Evolutionary conservation across 2,888 invertebrate species (phyloP), one percentile per base, ranked within the genome.

Genomic region (Boloria selene): DNA sequence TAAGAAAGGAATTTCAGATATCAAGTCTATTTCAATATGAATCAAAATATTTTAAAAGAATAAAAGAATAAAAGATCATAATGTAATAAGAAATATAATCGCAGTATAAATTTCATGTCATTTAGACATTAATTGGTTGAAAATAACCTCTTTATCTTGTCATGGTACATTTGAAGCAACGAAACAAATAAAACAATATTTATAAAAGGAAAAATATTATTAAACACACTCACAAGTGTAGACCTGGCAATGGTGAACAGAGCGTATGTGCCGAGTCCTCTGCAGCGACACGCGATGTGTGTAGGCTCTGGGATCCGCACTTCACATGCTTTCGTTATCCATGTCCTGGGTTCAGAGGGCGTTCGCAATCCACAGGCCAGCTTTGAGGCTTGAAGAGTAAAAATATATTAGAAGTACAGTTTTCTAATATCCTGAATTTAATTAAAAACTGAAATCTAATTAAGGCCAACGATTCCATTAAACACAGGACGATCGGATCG

Each of bases 321-420:
- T 51, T 90, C 87, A 62, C 90, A 90, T 10, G 85, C 86, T 78
- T 78, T 88, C 73, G 81, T 92, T 79, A 75, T 87, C 90, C 81
- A 93, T 54, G 81, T 92, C 77, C 80, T 82, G 69, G 88, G 95
- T 80, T 84, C 93, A 75, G 79, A 91, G 14, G 82, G 82, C 70
- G 87, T 91, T 61, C 93, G 90, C 69, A 85, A 82, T 58, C 84
- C 93, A 69, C 88, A 88, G 0, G 85, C 83, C 64, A 90, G 77
- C 72, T 87, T 86, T 44, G 88, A 86, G 26, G 81, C 91, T 90
- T 72, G 14, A 18, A 31, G 0, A 13, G 6, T 17, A 50, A 13
- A 16, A 50, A 17, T 17, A 7, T 50, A 17, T 50, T 10, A 50
- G 16, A 10, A 10, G 4, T 49, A 49, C n/a, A 49, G n/a, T 49